Evolutionary conservation across 2,888 invertebrate species (phyloP).

Genomic region (Trisateles emortualis): DNA sequence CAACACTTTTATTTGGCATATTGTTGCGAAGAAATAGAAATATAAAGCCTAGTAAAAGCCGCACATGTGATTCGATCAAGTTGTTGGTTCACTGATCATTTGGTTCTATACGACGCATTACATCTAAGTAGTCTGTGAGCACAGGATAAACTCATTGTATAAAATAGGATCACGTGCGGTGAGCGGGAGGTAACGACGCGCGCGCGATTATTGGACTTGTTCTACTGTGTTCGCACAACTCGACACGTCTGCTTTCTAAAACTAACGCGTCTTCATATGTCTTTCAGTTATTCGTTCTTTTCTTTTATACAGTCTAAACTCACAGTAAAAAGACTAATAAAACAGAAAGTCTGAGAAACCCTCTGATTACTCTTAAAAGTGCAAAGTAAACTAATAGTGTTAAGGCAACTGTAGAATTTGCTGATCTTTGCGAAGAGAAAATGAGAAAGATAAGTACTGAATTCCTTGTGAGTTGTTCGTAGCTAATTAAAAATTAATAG

Average conservation of each 20-base stretch:
- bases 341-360: not conserved
- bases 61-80: constrained; percentile 16
- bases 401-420: constrained; percentile 3
- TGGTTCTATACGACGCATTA: constrained; percentile 85
- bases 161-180: constrained; percentile 51
- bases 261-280: constrained; percentile 13
- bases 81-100: constrained; percentile 12
- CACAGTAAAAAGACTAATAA: not conserved
- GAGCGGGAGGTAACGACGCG: constrained; percentile 34
- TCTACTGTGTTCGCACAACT: constrained; percentile 27
- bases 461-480: constrained; percentile 22
- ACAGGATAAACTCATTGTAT: constrained; percentile 43
- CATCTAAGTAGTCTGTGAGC: constrained; percentile 50
- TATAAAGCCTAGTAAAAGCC: constrained; percentile 7
- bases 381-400: constrained; percentile 15
- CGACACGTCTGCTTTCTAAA: constrained; percentile 29
- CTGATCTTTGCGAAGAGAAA: constrained; percentile 12
- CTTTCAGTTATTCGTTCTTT: not conserved
- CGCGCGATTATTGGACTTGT: constrained; percentile 33
- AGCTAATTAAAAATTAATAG: constrained; percentile 37
- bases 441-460: constrained; percentile 21
- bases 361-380: constrained; percentile 9
- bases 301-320: not conserved
- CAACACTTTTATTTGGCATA: constrained; percentile 3
- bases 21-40: not conserved